Percentiles rank a stretch among this genome's conserved stretches.
Evolutionary conservation across 2,113 vertebrate genomes (phyloP).

Genomic region (Andinoacara biseriatus): DNA sequence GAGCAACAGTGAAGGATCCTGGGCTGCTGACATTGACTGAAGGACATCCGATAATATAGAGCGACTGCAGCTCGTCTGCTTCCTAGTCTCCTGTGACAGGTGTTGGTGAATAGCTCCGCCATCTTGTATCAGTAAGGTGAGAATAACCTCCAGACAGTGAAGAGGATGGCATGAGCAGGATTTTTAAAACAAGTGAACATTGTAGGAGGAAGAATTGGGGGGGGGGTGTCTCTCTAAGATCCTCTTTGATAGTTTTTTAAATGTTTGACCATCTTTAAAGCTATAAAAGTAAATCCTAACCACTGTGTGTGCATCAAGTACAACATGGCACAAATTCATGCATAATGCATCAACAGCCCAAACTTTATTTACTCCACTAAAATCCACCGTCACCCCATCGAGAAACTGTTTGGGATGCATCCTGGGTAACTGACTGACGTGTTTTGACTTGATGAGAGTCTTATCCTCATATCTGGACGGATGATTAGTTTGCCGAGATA

Average conservation of each 20-base stretch:
- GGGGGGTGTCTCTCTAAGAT: neutral
- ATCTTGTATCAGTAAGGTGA: neutral
- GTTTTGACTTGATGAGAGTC: constrained; percentile 24
- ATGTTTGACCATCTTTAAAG: neutral
- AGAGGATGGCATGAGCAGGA: neutral
- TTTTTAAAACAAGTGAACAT: constrained; percentile 1
- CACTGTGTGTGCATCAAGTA: neutral
- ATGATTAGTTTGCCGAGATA: constrained; percentile 50
- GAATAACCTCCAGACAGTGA: constrained; percentile 11
- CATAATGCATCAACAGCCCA: neutral
- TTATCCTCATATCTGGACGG: constrained; percentile 5
- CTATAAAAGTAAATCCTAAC: neutral
- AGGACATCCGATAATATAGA: constrained; percentile 33
- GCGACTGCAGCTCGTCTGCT: neutral
- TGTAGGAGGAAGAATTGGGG: neutral
- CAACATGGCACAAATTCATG: neutral
- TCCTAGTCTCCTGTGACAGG: neutral
- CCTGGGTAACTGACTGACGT: constrained; percentile 30
- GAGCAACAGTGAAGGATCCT: neutral
- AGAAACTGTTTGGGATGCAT: neutral
- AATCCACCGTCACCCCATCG: neutral
- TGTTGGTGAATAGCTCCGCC: constrained; percentile 4
- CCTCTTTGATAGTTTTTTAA: neutral
- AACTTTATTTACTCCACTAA: neutral
- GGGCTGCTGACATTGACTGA: neutral